phyloP scores from a whole-genome alignment of 2,888 invertebrate species.

The Acronicta psi region DNA sequence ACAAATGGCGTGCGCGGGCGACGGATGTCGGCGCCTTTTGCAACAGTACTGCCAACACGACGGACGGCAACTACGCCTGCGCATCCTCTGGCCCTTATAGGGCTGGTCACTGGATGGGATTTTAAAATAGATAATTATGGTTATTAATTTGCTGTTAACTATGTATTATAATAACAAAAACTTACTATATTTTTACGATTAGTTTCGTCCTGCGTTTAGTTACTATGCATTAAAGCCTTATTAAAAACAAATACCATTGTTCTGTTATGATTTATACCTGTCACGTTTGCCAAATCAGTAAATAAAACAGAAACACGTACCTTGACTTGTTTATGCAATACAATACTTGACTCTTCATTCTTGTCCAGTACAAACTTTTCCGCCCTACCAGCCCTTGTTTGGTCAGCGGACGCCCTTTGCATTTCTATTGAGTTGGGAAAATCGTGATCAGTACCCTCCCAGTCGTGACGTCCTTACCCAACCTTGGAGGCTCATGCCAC shows the following conservation, averaged over 20 bases:
- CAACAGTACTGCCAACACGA: conserved; percentile 62
- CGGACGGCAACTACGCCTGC: conserved; percentile 56
- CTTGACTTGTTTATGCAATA: conserved; percentile 10
- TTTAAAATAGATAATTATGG: background rate
- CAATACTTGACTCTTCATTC: conserved; percentile 54
- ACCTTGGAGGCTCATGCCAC: conserved; percentile 67
- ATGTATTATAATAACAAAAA: background rate
- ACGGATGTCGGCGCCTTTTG: conserved; percentile 85
- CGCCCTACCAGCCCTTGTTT: conserved; percentile 45
- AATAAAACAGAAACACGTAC: background rate
- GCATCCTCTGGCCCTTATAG: conserved; percentile 69
- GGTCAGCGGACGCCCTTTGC: conserved; percentile 39
- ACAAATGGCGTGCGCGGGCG: conserved; percentile 48
- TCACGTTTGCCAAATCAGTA: conserved; percentile 10
- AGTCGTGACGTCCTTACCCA: conserved; percentile 72
- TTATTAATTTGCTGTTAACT: no score
- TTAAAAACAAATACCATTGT: conserved; percentile 35
- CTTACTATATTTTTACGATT: background rate
- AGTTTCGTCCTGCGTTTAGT: background rate
- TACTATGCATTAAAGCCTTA: background rate
- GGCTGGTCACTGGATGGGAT: conserved; percentile 58
- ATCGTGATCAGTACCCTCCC: conserved; percentile 55
- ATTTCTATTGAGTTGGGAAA: conserved; percentile 59
- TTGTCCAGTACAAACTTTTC: conserved; percentile 39
- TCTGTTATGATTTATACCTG: conserved; percentile 10